Conservation (phyloP, 1,140 invertebrate species). For the Aphis craccivora region DNA sequence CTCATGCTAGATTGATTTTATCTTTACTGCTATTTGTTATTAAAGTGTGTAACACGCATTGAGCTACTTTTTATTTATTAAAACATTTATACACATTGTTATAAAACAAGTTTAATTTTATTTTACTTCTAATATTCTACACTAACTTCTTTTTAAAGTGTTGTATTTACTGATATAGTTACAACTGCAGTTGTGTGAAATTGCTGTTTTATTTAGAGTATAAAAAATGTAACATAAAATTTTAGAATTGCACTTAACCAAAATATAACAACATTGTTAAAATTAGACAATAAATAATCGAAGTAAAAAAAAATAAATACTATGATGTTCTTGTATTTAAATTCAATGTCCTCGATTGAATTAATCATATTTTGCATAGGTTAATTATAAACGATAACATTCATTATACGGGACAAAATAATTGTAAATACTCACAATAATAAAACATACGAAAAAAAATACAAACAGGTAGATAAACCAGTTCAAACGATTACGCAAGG, state of each 20-base stretch:
- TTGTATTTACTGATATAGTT: neutral
- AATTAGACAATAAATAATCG: neutral
- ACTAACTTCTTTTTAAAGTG: neutral
- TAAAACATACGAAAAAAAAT: neutral
- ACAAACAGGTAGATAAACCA: constrained; percentile 17
- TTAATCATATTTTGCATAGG: constrained; percentile 25
- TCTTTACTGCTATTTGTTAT: neutral
- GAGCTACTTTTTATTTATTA: neutral
- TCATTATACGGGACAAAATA: neutral
- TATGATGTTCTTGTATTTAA: constrained; percentile 3
- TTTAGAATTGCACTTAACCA: neutral
- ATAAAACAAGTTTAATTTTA: neutral
- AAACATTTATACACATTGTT: neutral
- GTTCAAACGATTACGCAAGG: neutral
- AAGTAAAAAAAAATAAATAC: neutral
- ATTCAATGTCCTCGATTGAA: neutral
- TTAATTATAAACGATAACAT: constrained; percentile 17
- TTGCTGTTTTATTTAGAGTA: neutral
- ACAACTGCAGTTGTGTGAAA: neutral
- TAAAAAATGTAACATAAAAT: neutral
- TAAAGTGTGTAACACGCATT: neutral
- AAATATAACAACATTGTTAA: neutral
- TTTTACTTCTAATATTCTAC: neutral
- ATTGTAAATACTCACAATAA: constrained; percentile 15
- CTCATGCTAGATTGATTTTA: neutral